Percentiles rank a stretch among this genome's conserved stretches.
These are phyloP conservation scores for Melanchra persicariae DNA, from an alignment of 2,888 invertebrate genomes.

Conservation along the genomic window DNA sequence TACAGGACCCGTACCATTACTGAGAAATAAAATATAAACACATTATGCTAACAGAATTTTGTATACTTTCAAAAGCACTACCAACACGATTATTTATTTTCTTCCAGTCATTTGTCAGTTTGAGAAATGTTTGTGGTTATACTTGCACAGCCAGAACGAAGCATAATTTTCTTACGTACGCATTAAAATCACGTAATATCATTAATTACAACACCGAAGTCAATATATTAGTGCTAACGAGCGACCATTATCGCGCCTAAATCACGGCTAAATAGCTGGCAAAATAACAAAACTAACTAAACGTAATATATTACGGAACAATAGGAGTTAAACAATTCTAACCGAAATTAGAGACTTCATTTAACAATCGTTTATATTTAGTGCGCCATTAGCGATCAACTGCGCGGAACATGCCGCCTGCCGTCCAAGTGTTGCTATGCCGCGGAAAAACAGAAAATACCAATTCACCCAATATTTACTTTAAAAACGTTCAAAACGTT, in stretches of 20 bases:
- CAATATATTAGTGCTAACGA: slow-evolving; percentile 69
- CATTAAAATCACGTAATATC: slow-evolving; percentile 59
- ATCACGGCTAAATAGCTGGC: slow-evolving; percentile 70
- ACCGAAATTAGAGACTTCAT: slow-evolving; percentile 73
- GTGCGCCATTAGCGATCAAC: slow-evolving; percentile 70
- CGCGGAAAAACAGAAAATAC: slow-evolving; percentile 57
- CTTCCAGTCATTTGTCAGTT: slow-evolving; percentile 26
- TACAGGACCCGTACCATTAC: slow-evolving; percentile 21
- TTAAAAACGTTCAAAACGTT: slow-evolving; percentile 54
- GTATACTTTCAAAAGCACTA: slow-evolving; percentile 8
- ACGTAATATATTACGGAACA: slow-evolving; percentile 65
- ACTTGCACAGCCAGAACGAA: slow-evolving; percentile 1
- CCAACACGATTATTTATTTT: slow-evolving; percentile 27
- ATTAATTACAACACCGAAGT: slow-evolving; percentile 61
- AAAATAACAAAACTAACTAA: slow-evolving; percentile 69
- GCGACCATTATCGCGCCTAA: slow-evolving; percentile 70
- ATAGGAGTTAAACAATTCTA: slow-evolving; percentile 69
- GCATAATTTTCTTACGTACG: slow-evolving; percentile 47
- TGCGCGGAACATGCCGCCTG: slow-evolving; percentile 63
- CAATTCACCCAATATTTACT: slow-evolving; percentile 61
- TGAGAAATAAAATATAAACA: slow-evolving; percentile 26
- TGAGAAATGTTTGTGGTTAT: slow-evolving; percentile 24
- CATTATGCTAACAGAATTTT: slow-evolving; percentile 19
- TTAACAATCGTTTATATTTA: slow-evolving; percentile 74
- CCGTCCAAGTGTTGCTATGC: slow-evolving; percentile 46